Percentiles rank a stretch among this genome's conserved stretches.
Evolutionary conservation across 1,140 invertebrate genomes (phyloP).

Genomic region (Asobara japonica): DNA sequence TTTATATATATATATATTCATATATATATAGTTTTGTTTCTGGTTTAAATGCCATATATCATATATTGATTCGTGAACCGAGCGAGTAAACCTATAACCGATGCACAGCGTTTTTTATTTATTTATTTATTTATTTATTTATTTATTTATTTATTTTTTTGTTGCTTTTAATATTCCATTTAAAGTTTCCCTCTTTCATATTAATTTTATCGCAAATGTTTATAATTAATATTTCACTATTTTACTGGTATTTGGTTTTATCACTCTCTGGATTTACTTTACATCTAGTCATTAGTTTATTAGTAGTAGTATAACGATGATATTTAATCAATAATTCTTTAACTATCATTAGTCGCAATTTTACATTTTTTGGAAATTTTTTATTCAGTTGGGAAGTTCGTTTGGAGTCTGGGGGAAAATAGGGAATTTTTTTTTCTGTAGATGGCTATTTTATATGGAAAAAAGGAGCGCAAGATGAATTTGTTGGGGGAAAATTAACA

Average conservation of each 20-base stretch:
- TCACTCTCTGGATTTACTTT: neutral
- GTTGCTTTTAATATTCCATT: too few relatives aligned
- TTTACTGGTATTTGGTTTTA: neutral
- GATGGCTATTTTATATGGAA: too few relatives aligned
- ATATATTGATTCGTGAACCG: constrained; percentile 8
- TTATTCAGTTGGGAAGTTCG: too few relatives aligned
- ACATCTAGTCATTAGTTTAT: neutral
- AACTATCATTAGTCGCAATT: neutral
- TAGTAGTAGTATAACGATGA: neutral
- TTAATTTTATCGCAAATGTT: neutral
- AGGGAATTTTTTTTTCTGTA: neutral
- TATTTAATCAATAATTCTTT: neutral
- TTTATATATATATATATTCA: neutral
- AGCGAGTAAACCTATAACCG: neutral
- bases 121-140: too few relatives aligned
- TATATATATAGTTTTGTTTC: constrained; percentile 5
- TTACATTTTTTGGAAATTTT: too few relatives aligned
- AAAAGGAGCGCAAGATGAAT: too few relatives aligned
- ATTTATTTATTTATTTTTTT: too few relatives aligned
- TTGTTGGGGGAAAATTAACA: too few relatives aligned
- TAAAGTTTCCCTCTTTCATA: neutral
- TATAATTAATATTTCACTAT: neutral
- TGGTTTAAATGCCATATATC: constrained; percentile 8
- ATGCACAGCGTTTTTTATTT: neutral
- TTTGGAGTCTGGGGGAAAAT: too few relatives aligned